Evolutionary conservation across 2,888 invertebrate species (phyloP).

Genomic region (Drosophila parthenogenetica): DNA sequence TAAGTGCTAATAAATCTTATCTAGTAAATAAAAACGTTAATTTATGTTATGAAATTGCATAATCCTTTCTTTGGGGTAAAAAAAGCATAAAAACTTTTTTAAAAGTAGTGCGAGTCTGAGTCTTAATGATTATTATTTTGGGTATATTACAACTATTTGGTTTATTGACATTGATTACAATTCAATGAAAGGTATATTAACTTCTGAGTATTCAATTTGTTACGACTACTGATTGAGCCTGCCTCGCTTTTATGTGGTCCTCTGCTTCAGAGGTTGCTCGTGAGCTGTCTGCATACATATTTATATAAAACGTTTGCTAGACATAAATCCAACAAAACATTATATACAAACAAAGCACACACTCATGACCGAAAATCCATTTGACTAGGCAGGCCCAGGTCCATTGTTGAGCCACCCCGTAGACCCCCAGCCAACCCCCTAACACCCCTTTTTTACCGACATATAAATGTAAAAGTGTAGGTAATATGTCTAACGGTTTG

Average conservation of each 20-base stretch:
- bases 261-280: constrained; percentile 32
- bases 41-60: no score
- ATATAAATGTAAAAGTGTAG: constrained; percentile 43
- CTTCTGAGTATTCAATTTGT: neutral
- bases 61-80: no score
- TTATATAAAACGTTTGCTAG: constrained; percentile 64
- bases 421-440: neutral
- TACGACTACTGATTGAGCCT: constrained; percentile 25
- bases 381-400: constrained; percentile 44
- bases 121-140: no score
- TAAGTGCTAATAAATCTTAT: no score
- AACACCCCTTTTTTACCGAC: neutral
- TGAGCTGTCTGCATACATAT: constrained; percentile 61
- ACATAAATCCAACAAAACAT: constrained; percentile 68
- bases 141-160: no score
- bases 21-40: no score
- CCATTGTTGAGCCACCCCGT: constrained; percentile 17
- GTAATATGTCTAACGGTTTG: constrained; percentile 69
- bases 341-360: constrained; percentile 60
- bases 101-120: no score
- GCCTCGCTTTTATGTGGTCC: constrained; percentile 32
- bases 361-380: constrained; percentile 55
- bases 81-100: no score
- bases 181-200: neutral
- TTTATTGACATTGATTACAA: no score